Conservation (phyloP, 2,113 vertebrate species). For the Dasyornis broadbenti region DNA sequence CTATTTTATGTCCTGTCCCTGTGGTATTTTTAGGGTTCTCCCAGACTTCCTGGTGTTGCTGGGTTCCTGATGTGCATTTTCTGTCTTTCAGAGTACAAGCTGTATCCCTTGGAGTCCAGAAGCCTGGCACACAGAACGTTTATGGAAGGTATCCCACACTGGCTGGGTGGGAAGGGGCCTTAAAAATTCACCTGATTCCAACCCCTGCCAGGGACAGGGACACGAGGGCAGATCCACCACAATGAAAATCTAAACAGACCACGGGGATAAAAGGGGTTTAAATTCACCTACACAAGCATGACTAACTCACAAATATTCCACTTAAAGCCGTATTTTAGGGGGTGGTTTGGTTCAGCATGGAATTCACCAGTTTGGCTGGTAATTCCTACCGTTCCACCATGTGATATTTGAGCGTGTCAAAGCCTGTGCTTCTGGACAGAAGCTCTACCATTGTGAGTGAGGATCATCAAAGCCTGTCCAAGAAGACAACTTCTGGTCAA, state of each 20-base stretch:
- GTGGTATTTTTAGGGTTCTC: background rate
- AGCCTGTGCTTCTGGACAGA: background rate
- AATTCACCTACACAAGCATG: background rate
- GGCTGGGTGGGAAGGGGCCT: background rate
- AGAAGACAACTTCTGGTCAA: background rate
- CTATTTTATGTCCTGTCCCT: background rate
- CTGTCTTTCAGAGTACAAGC: conserved; percentile 75
- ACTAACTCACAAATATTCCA: background rate
- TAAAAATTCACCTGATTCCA: background rate
- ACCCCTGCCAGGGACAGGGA: background rate
- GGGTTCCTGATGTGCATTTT: background rate
- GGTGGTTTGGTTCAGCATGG: background rate
- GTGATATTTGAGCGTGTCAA: background rate
- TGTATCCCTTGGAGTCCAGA: conserved; percentile 81
- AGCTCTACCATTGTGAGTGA: background rate
- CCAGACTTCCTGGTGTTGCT: background rate
- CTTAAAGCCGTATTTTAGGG: background rate
- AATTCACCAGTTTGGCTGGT: background rate
- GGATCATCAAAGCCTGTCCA: background rate
- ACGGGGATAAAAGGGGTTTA: background rate
- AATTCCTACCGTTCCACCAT: background rate
- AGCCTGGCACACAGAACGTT: conserved; percentile 84
- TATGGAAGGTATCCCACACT: conserved; percentile 72
- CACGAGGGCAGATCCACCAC: background rate
- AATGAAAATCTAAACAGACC: background rate